A percentile compares a stretch with the other conserved stretches of the same genome.
These are phyloP conservation scores for Microtus ochrogaster DNA, from an alignment of 2,113 vertebrate genomes.

Conservation along the genomic window DNA sequence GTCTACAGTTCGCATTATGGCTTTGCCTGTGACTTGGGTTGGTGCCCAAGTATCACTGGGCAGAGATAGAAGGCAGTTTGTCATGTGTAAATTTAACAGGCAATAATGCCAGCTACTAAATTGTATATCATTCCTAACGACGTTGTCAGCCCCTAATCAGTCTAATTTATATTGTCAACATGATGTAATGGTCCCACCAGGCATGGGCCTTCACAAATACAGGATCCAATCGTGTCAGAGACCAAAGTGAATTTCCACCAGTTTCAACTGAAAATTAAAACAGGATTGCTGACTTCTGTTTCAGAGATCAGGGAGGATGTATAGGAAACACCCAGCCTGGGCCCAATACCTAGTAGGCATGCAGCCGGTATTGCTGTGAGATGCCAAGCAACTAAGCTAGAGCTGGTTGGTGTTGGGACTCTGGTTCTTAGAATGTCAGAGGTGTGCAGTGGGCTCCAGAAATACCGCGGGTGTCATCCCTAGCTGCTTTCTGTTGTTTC, in stretches of 20 bases:
- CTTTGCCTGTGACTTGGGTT: slow-evolving; percentile 60
- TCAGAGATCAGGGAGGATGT: neutral
- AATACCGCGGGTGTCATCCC: neutral
- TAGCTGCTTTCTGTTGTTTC: neutral
- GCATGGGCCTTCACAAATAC: neutral
- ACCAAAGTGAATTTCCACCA: neutral
- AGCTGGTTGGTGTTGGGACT: neutral
- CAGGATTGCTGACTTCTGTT: neutral
- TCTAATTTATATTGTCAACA: slow-evolving; percentile 42
- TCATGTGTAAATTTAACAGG: slow-evolving; percentile 78
- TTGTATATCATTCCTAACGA: slow-evolving; percentile 31
- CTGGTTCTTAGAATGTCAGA: neutral
- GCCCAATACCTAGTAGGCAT: neutral
- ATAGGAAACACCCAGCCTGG: neutral
- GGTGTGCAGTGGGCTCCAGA: neutral
- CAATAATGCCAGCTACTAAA: slow-evolving; percentile 67
- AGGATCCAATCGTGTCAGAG: neutral
- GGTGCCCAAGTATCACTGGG: slow-evolving; percentile 69
- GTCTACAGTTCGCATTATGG: neutral
- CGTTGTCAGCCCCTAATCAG: slow-evolving; percentile 67
- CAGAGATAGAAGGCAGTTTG: slow-evolving; percentile 77
- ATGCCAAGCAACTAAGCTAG: neutral
- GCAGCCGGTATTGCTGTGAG: neutral
- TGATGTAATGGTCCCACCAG: slow-evolving; percentile 43
- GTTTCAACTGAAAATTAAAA: neutral